A percentile compares a stretch with the other conserved stretches of the same genome.
phyloP scores from a whole-genome alignment of 2,888 invertebrate species.

The Aphelenchoides bicaudatus region DNA sequence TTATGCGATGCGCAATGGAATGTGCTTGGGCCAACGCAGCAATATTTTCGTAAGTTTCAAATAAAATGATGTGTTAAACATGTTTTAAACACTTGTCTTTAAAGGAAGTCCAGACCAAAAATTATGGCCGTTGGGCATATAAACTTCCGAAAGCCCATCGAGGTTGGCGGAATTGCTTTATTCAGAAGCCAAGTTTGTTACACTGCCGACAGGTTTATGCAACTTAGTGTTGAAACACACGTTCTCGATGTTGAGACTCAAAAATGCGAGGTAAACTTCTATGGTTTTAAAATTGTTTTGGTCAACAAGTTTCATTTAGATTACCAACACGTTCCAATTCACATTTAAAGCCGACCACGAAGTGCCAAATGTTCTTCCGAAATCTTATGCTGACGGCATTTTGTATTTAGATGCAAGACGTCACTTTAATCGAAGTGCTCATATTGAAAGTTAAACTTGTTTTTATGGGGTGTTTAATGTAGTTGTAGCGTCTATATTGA shows the following conservation, averaged over 20 bases:
- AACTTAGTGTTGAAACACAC: conserved; percentile 72
- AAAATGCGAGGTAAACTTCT: conserved; percentile 61
- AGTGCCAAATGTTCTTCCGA: conserved; percentile 36
- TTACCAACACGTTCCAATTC: conserved; percentile 74
- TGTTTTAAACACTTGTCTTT: too few relatives aligned
- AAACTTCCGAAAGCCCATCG: neutral
- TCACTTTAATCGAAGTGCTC: conserved; percentile 31
- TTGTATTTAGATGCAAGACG: conserved; percentile 27
- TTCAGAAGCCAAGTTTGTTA: conserved; percentile 62
- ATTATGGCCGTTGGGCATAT: neutral
- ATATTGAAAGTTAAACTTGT: too few relatives aligned
- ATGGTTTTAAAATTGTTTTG: conserved; percentile 15
- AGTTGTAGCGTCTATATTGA: too few relatives aligned
- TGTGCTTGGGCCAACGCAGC: conserved; percentile 70
- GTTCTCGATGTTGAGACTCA: conserved; percentile 68
- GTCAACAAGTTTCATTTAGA: conserved; percentile 54
- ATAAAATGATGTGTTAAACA: too few relatives aligned
- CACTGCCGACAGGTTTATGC: conserved; percentile 65
- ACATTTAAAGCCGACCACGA: conserved; percentile 65
- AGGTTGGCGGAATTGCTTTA: neutral
- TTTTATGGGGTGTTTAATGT: too few relatives aligned
- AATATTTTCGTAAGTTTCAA: conserved; percentile 63
- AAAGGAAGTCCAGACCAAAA: too few relatives aligned
- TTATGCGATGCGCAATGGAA: conserved; percentile 75
- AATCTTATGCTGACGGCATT: conserved; percentile 36